Conservation (phyloP, 2,888 invertebrate species). For the Papilio demoleus region DNA sequence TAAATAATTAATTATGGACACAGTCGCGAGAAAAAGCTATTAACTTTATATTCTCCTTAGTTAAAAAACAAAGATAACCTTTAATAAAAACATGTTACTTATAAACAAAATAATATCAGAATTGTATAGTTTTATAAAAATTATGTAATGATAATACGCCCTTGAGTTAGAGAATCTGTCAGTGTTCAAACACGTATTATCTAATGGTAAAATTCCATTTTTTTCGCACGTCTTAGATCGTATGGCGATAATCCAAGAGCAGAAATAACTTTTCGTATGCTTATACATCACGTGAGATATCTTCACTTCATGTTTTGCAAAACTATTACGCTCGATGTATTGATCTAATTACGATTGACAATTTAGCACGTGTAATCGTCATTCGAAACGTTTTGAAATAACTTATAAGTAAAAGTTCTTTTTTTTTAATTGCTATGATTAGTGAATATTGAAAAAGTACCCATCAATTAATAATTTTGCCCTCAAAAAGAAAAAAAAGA, state of each 20-base stretch:
- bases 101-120: slow-evolving; percentile 7
- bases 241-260: slow-evolving; percentile 34
- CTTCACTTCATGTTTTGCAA: slow-evolving; percentile 14
- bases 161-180: slow-evolving; percentile 22
- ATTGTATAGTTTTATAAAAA: not conserved
- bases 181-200: slow-evolving; percentile 23
- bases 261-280: slow-evolving; percentile 23
- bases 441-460: no score
- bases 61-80: slow-evolving; percentile 1
- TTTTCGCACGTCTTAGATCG: slow-evolving; percentile 28
- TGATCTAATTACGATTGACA: not conserved
- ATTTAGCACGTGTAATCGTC: not conserved
- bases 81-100: slow-evolving; percentile 6
- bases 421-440: no score
- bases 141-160: slow-evolving; percentile 11
- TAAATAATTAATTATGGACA: no score
- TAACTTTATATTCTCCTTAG: not conserved
- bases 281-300: slow-evolving; percentile 5
- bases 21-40: no score
- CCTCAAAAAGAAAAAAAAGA: no score
- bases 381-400: not conserved
- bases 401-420: no score
- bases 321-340: not conserved
- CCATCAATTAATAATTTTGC: no score
- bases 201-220: slow-evolving; percentile 39